Evolutionary conservation across 2,797 vertebrate species (phyloP).

Genomic region (Siniperca undulata): DNA sequence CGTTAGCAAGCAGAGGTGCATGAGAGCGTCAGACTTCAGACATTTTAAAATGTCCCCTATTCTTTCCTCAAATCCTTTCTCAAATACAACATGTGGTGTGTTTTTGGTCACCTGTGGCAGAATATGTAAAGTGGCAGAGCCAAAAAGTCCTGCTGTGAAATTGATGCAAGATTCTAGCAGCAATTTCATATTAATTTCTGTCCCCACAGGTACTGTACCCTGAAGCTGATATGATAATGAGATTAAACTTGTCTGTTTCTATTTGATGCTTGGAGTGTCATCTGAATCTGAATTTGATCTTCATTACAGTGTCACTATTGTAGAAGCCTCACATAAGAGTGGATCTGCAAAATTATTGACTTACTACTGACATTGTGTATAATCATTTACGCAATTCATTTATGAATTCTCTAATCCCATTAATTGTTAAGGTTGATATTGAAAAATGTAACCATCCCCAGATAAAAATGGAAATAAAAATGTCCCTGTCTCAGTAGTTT

Average conservation of each 20-base stretch:
- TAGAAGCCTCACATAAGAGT: background rate
- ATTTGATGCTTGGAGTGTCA: conserved; percentile 56
- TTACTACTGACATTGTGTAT: background rate
- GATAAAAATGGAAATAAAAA: conserved; percentile 1
- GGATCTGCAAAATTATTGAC: conserved; percentile 11
- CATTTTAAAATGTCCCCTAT: background rate
- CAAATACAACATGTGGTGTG: conserved; percentile 1
- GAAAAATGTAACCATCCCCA: background rate
- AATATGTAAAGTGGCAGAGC: conserved; percentile 33
- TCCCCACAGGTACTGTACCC: conserved; percentile 56
- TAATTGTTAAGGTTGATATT: background rate
- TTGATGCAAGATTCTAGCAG: conserved; percentile 44
- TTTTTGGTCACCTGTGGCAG: conserved; percentile 48
- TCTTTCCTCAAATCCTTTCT: background rate
- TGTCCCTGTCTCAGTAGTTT: background rate
- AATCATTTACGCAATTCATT: conserved; percentile 4
- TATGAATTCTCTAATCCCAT: background rate
- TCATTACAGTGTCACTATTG: conserved; percentile 20
- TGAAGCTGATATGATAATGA: conserved; percentile 66
- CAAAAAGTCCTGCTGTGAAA: conserved; percentile 50
- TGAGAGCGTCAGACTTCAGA: background rate
- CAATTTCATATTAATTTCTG: conserved; percentile 63
- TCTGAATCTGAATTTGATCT: conserved; percentile 42
- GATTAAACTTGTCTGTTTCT: conserved; percentile 54
- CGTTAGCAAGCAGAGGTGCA: background rate